phyloP scores from a whole-genome alignment of 1,140 invertebrate species.

The Drosophila nebulosa region DNA sequence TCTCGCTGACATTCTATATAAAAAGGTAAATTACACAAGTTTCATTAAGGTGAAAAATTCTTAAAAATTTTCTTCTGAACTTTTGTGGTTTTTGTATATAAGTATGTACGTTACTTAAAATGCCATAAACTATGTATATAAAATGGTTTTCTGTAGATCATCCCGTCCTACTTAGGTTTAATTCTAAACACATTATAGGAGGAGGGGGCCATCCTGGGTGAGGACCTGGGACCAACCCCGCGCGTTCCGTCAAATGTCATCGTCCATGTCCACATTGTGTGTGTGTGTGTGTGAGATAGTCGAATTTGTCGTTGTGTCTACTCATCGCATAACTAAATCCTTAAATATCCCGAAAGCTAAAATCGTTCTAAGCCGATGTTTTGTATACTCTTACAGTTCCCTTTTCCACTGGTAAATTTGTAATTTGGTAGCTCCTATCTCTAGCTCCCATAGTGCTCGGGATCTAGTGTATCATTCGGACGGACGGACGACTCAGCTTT shows the following conservation, averaged over 20 bases:
- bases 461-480: too few species aligned
- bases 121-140: slow-evolving; percentile 64
- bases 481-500: too few species aligned
- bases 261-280: not conserved
- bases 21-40: slow-evolving; percentile 56
- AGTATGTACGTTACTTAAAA: slow-evolving; percentile 54
- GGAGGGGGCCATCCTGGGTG: slow-evolving; percentile 6
- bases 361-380: slow-evolving; percentile 15
- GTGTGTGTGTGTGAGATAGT: too few species aligned
- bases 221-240: not conserved
- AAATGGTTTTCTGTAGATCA: slow-evolving; percentile 53
- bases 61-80: slow-evolving; percentile 36
- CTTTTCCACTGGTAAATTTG: too few species aligned
- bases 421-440: too few species aligned
- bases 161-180: slow-evolving; percentile 59
- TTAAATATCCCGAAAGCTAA: slow-evolving; percentile 56
- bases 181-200: slow-evolving; percentile 58
- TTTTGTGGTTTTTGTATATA: slow-evolving; percentile 17
- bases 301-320: slow-evolving; percentile 34
- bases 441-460: too few species aligned
- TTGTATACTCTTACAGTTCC: not conserved
- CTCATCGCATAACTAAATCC: slow-evolving; percentile 43
- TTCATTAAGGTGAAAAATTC: slow-evolving; percentile 37
- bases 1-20: slow-evolving; percentile 52
- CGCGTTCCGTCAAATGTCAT: not conserved